Evolutionary conservation across 2,888 invertebrate species (phyloP).

Genomic region (Syrphus vitripennis): DNA sequence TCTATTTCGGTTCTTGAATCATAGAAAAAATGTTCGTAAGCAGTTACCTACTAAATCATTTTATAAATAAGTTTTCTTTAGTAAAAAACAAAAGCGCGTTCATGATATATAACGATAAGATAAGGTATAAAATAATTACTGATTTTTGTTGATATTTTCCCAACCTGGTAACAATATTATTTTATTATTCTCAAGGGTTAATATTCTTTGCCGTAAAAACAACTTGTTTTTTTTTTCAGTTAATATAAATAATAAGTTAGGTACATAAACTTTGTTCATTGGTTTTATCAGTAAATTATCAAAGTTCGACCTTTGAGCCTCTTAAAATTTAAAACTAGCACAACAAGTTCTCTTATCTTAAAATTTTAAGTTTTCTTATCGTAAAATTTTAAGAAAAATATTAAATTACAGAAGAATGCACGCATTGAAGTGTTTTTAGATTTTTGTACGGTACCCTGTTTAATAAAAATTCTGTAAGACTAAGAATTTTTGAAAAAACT

Average conservation of each 20-base stretch:
- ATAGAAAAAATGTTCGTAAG: too few species aligned
- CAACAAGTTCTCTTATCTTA: background rate
- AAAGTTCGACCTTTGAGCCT: background rate
- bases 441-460: background rate
- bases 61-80: too few species aligned
- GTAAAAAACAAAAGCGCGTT: too few species aligned
- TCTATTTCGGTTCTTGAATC: too few species aligned
- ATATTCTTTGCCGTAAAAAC: background rate
- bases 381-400: background rate
- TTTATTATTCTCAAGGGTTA: background rate
- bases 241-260: background rate
- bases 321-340: conserved; percentile 6
- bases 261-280: background rate
- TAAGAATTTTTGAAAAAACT: too few species aligned
- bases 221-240: background rate
- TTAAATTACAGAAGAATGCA: background rate
- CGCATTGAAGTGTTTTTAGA: background rate
- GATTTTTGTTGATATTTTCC: background rate
- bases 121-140: background rate
- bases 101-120: background rate
- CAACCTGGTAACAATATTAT: background rate
- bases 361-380: background rate
- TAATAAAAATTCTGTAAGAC: too few species aligned
- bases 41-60: too few species aligned
- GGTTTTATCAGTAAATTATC: background rate